A percentile compares a stretch with the other conserved stretches of the same genome.
Conservation (phyloP, 2,797 vertebrate genomes). For the Lutra lutra region DNA sequence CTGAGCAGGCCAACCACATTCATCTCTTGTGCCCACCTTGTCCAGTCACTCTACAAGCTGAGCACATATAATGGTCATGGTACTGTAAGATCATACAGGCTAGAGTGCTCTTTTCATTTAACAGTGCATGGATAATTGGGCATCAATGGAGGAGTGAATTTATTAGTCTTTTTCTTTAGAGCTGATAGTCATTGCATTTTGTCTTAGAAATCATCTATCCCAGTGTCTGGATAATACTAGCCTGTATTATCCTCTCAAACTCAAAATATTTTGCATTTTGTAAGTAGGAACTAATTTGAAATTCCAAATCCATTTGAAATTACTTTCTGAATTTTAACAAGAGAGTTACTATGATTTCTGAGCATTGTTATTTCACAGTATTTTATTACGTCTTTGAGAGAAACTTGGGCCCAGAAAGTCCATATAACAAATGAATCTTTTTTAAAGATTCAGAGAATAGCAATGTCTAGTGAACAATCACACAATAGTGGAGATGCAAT, state of each 20-base stretch:
- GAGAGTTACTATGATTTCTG: background rate
- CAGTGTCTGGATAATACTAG: too few species aligned
- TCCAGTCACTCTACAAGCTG: background rate
- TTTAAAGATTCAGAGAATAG: background rate
- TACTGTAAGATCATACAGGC: background rate
- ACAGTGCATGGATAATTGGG: background rate
- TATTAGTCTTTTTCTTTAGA: background rate
- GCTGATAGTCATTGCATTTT: background rate
- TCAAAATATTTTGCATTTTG: background rate
- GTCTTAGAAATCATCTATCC: background rate
- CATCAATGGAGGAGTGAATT: background rate
- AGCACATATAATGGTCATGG: background rate
- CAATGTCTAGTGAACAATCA: background rate
- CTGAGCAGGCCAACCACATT: background rate
- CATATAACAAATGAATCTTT: background rate
- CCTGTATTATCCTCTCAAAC: background rate
- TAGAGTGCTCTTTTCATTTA: background rate
- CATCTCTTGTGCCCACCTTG: background rate
- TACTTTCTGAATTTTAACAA: background rate
- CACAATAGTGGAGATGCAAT: background rate
- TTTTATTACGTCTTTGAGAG: background rate
- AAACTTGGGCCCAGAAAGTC: background rate
- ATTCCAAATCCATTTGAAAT: background rate
- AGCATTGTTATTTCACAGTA: background rate
- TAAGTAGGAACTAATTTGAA: background rate